phyloP scores from a whole-genome alignment of 2,797 vertebrate genomes.

The Gymnoscopelus microlampas region DNA sequence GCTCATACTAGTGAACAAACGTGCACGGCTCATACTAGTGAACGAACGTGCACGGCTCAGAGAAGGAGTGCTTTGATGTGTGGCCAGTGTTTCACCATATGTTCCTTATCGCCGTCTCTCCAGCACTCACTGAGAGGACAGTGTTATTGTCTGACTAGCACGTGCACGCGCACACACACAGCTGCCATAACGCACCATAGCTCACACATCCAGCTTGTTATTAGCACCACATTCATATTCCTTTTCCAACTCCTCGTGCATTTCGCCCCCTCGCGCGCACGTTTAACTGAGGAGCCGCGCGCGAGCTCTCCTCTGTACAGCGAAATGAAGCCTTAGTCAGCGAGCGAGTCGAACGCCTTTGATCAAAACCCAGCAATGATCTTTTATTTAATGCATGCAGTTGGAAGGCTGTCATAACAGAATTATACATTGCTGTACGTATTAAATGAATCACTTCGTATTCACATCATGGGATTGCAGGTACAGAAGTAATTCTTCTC shows the following conservation, averaged over 20 bases:
- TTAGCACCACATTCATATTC: constrained; percentile 35
- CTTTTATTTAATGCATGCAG: too few species aligned
- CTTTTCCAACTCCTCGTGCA: constrained; percentile 28
- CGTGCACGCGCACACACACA: not conserved
- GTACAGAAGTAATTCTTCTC: too few species aligned
- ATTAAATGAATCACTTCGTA: not conserved
- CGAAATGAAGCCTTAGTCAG: constrained; percentile 1
- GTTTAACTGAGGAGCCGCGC: constrained; percentile 19
- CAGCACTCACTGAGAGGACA: not conserved
- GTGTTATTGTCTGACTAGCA: constrained; percentile 17
- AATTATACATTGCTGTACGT: constrained; percentile 6
- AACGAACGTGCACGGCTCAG: not conserved
- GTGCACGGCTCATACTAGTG: too few species aligned
- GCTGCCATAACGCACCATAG: not conserved
- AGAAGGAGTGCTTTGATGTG: constrained; percentile 22
- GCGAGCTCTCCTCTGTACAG: constrained; percentile 18
- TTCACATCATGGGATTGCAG: too few species aligned
- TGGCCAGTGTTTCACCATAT: constrained; percentile 4
- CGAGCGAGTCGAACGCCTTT: constrained; percentile 2
- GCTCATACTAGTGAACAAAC: too few species aligned
- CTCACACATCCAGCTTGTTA: constrained; percentile 13
- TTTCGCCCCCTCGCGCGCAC: constrained; percentile 4
- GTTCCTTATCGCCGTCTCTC: constrained; percentile 3
- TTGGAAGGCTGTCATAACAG: not conserved
- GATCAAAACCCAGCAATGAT: constrained; percentile 7